Evolutionary conservation across 1,140 invertebrate species (phyloP), one percentile per base, ranked within the genome.

Genomic region (Radopholus similis): DNA sequence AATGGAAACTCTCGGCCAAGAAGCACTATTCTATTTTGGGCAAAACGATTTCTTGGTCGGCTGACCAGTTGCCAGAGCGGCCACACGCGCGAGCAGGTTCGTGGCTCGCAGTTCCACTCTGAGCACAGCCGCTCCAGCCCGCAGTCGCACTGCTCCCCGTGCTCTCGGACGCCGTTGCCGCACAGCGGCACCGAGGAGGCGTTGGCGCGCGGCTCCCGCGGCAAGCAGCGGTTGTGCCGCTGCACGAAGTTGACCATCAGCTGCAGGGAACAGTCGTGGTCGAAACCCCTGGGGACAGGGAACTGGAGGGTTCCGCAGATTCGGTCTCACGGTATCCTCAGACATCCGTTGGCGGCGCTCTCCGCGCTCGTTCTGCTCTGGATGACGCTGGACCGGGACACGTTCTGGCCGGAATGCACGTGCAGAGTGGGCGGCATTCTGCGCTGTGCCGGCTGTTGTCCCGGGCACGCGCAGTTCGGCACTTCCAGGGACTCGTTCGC

Each of bases 251-350:
- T 74, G 18, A 56, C 68, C 58, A 75, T 51, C 18, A 60, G 34
- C 60, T 74, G 72, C 2, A 69, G 51, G n/a, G 72, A 70, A 37
- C 72, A 73, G 28, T 77, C 63, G 18, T 73, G 74, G 30, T 75
- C 71, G 38, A 75, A 72, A 9, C 71, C 71, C 6, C 69, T 71
- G 15, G 30, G 57, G 23, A 4, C 2, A 30, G 53, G 35, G 15
- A 56, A 26, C 30, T 9, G 4, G 18, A 9, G n/a, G 2, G 30
- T 64, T 54, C 15, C 5, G 6, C 4, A 1, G 70, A 13, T 30
- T 35, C 23, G 30, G 34, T 47, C 62, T 77, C 49, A 78, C 79
- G 77, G 77, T 15, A 78, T 78, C 57, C 68, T 76, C 13, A 78
- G 57, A 44, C 76, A 78, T 1, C 75, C 78, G 15, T 59, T 21